Evolutionary conservation across 1,140 invertebrate species (phyloP), one percentile per base, ranked within the genome.

Genomic region (Cryptotermes secundus): DNA sequence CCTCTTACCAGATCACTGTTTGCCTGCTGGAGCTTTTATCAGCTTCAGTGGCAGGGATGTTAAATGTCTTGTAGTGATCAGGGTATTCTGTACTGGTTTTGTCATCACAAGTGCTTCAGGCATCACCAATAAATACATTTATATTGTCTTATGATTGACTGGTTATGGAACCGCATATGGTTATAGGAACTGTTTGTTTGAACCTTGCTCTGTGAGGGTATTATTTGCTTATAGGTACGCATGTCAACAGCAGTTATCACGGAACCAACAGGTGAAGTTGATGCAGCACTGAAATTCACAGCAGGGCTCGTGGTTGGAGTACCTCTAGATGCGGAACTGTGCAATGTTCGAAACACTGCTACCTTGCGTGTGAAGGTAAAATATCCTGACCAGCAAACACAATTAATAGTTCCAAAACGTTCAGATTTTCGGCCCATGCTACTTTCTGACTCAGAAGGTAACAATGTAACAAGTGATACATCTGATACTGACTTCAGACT

Each of bases 241-340:
- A 95, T 95, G 92, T 96, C 96, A 87, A 93, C 92, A 42, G 97
- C 96, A 34, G 91, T 92, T 2, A 97, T 99, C 82, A 91, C 96
- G 82, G 96, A 98, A 88, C 97, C 97, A 19, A 93, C 94, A 85
- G 94, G 93, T 7, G 93, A 96, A 87, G 92, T 91, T 85, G 97
- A 99, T 88, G 95, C 93, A 83, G 94, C 96, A 14, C 89, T 98
- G n/a, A 97, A 98, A 89, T 98, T 99, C 88, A 97, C 97, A 34
- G 97, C 97, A 1, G 97, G 97, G 0, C 92, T 99, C 0, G 93
- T 98, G 36, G 92, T 97, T 49, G 96, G 95, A 34, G 94, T 99
- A 38, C 94, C 94, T 19, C 91, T 99, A 59, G 96, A 97, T 87
- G 96, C 96, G 0, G 96, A 97, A 88, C 93, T 99, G 85, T 91